These are phyloP conservation scores for Orthosia gothica DNA, from an alignment of 2,888 invertebrate species.

Conservation along the genomic window DNA sequence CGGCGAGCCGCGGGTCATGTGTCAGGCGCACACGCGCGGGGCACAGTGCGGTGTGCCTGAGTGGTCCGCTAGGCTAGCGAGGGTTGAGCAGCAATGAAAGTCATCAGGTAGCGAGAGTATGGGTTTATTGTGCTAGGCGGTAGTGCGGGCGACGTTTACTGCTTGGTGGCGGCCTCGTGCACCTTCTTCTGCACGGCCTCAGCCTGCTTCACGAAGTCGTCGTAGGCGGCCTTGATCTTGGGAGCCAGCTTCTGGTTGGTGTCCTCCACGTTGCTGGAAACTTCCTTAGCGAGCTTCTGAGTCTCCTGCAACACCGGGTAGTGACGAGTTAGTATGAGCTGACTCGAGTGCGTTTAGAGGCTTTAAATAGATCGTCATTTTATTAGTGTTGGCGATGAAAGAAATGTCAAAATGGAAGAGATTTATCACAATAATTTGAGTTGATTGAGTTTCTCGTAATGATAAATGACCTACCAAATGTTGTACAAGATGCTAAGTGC, in stretches of 20 bases:
- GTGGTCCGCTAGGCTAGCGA: too few species aligned
- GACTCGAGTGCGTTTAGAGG: too few species aligned
- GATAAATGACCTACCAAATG: too few species aligned
- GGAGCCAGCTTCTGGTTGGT: slow-evolving; percentile 86
- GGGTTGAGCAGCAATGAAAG: slow-evolving; percentile 14
- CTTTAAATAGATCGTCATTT: too few species aligned
- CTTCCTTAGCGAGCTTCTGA: slow-evolving; percentile 84
- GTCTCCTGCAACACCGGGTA: slow-evolving; percentile 73
- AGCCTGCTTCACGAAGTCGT: slow-evolving; percentile 83
- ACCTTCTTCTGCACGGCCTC: slow-evolving; percentile 84
- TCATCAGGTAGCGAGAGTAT: slow-evolving; percentile 27
- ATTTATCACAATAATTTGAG: too few species aligned
- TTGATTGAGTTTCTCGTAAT: too few species aligned
- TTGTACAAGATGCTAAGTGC: too few species aligned
- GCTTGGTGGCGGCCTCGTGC: slow-evolving; percentile 86
- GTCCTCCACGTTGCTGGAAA: slow-evolving; percentile 80
- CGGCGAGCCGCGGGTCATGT: too few species aligned
- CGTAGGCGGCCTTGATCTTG: slow-evolving; percentile 84
- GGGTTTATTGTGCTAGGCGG: slow-evolving; percentile 53
- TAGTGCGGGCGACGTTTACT: slow-evolving; percentile 65
- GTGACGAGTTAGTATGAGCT: slow-evolving; percentile 1
- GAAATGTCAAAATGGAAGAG: too few species aligned
- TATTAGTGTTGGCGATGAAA: too few species aligned
- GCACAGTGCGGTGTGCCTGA: neutral
- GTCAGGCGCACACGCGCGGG: neutral